phyloP scores from a whole-genome alignment of 2,888 invertebrate species.

The Callyntrura guangdongensis region DNA sequence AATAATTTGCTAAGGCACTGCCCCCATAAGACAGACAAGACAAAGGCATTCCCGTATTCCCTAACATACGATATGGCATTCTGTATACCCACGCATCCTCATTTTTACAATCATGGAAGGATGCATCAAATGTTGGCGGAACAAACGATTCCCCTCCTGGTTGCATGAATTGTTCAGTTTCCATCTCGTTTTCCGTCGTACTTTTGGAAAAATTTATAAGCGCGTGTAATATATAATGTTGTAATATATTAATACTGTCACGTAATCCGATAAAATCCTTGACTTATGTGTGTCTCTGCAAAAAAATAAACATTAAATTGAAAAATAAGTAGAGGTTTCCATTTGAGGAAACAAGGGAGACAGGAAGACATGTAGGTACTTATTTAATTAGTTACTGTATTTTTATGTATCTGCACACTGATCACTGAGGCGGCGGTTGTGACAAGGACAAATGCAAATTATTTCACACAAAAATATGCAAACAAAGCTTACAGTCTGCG shows the following conservation, averaged over 20 bases:
- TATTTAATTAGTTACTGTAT: not conserved
- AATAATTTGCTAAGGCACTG: constrained; percentile 90
- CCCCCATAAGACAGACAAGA: constrained; percentile 93
- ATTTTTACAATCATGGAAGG: constrained; percentile 78
- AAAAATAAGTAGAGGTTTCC: not conserved
- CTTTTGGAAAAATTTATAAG: not conserved
- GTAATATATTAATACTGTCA: not conserved
- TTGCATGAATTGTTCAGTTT: not conserved
- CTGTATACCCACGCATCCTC: constrained; percentile 86
- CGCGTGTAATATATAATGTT: not conserved
- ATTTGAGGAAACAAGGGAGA: not conserved
- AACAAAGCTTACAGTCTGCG: not conserved
- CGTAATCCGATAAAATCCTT: not conserved
- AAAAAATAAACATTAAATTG: not conserved
- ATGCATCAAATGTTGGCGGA: constrained; percentile 80
- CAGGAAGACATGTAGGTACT: not conserved
- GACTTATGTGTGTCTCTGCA: not conserved
- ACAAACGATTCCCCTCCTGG: constrained; percentile 43
- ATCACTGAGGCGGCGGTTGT: not conserved
- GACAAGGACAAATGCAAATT: constrained; percentile 50
- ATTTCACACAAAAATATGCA: constrained; percentile 54
- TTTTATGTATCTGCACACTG: not conserved
- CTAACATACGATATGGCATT: constrained; percentile 92
- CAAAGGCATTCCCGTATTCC: constrained; percentile 90
- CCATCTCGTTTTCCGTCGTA: not conserved